phyloP scores from a whole-genome alignment of 92 coral and sea anemone species.

The Bergia puertoricense region DNA sequence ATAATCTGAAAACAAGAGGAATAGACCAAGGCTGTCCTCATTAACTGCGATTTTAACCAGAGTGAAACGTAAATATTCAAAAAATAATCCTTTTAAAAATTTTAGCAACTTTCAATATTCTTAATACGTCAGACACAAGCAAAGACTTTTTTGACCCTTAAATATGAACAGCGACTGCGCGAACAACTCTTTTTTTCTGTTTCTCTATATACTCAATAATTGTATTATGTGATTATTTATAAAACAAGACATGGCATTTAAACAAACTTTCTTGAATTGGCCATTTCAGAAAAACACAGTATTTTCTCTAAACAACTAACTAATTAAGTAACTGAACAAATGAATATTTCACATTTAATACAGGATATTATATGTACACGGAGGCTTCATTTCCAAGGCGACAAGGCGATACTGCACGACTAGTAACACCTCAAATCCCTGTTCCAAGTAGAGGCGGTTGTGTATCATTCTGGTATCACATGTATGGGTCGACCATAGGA shows the following conservation, averaged over 20 bases:
- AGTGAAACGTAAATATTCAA: too few species aligned
- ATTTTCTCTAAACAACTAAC: neutral
- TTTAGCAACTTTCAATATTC: too few species aligned
- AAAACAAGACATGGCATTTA: neutral
- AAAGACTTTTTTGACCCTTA: too few species aligned
- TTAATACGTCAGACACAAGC: too few species aligned
- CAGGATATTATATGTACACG: slow-evolving; percentile 10
- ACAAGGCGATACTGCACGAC: neutral
- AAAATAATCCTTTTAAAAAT: too few species aligned
- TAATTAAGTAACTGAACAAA: neutral
- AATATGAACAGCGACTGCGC: too few species aligned
- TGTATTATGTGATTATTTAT: too few species aligned
- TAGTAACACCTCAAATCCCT: neutral
- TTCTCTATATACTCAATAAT: neutral
- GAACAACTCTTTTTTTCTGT: neutral
- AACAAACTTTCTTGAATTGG: neutral
- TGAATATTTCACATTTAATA: neutral
- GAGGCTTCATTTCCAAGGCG: neutral
- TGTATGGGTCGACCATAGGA: neutral
- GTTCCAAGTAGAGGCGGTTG: neutral
- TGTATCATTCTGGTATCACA: neutral
- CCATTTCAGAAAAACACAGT: neutral
- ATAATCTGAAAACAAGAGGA: too few species aligned
- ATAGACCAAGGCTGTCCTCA: too few species aligned
- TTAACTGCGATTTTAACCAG: too few species aligned